Base-by-base conservation (phyloP, 2,113 vertebrate species). In the Plectropomus leopardus region DNA sequence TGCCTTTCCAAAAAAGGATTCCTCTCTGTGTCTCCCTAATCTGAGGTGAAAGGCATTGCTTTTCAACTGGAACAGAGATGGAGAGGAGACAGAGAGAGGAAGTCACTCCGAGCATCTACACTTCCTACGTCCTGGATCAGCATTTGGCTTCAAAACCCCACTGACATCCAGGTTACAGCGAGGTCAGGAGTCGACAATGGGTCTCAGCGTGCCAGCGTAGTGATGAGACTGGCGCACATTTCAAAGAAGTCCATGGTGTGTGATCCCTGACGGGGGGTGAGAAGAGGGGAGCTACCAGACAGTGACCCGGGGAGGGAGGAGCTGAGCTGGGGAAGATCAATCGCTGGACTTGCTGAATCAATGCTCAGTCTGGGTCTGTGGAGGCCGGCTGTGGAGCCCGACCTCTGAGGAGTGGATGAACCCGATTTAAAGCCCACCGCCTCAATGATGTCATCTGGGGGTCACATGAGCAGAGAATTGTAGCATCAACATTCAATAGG, bases 241-340 rank as follows among this genome's bases (percentile, higher is more conserved):
- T 99, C 98, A 1, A 99, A 99, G 95, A 99, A 99, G 94, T 99
- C 98, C 98, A 99, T 99, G 85, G 98, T 99, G 93, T 99, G 97
- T 81, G 98, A 99, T 17, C 98, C 98, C 86, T 97, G 95, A 23
- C 98, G 97, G 0, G 97, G 93, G 0, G 92, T 79, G 30, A 96
- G 94, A 0, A 95, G 82, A 26, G 94, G 90, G 7, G 92, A 83
- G 90, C 95, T 97, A 76, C 97, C 95, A 0, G 93, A 95, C 36
- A 98, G 90, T 54, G 97, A 98, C 34, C 97, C 96, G 0, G 95
- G 96, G 61, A 98, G 94, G 7, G 97, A 97, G 57, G 96, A 95
- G 79, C 94, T 96, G 64, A 97, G 96, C 0, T 94, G 96, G 65
- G 95, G 96, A 68, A 94, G 80, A 30, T 95, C 95, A 59, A 94